phyloP scores from a whole-genome alignment of 2,888 invertebrate genomes.

The Argyresthia albistria region DNA sequence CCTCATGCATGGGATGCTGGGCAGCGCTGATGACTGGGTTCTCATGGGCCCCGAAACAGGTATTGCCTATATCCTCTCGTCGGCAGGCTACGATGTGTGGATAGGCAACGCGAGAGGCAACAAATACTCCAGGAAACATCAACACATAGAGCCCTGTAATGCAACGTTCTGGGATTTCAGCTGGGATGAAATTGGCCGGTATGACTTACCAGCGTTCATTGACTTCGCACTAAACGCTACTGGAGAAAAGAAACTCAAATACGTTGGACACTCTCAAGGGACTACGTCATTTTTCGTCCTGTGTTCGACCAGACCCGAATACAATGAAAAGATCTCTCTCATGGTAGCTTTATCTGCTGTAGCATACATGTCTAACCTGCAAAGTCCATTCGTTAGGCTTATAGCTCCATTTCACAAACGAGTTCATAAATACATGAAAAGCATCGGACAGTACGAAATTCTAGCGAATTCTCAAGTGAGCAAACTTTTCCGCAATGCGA shows the following conservation, averaged over 20 bases:
- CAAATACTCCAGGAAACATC: constrained; percentile 58
- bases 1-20: constrained; percentile 81
- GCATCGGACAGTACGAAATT: constrained; percentile 2
- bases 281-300: constrained; percentile 73
- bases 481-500: not conserved
- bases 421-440: not conserved
- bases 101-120: constrained; percentile 8
- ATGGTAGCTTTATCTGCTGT: constrained; percentile 74
- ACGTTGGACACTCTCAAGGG: constrained; percentile 82
- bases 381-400: constrained; percentile 27
- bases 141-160: constrained; percentile 25
- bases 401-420: constrained; percentile 18
- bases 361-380: constrained; percentile 68
- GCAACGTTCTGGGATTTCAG: constrained; percentile 72
- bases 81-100: constrained; percentile 10
- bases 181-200: constrained; percentile 80
- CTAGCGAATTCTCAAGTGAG: not conserved
- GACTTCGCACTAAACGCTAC: constrained; percentile 72
- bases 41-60: constrained; percentile 69
- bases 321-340: constrained; percentile 67
- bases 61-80: constrained; percentile 12
- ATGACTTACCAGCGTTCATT: constrained; percentile 80
- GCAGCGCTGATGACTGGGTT: constrained; percentile 80
- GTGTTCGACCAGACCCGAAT: constrained; percentile 65
- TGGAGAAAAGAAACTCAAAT: constrained; percentile 68